These are phyloP conservation scores for Phaethon lepturus DNA, from an alignment of 2,113 vertebrate species.

Conservation along the genomic window DNA sequence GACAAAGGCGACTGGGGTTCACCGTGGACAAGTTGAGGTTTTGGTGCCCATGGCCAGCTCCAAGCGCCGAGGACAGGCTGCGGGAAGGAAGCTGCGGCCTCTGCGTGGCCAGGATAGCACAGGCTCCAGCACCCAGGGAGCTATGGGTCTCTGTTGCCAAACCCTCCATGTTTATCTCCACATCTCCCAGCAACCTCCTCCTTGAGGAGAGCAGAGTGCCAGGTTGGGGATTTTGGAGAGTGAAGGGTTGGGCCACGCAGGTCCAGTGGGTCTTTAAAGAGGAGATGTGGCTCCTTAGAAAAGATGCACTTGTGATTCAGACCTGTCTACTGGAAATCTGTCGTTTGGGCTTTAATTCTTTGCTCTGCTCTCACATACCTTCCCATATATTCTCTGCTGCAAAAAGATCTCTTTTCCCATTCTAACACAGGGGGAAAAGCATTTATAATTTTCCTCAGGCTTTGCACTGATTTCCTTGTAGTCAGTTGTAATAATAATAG, in stretches of 20 bases:
- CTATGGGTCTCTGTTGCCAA: not conserved
- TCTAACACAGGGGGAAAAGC: not conserved
- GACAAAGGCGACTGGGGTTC: not conserved
- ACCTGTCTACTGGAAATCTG: not conserved
- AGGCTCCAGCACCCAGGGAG: not conserved
- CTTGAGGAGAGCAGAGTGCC: not conserved
- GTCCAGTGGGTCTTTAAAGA: not conserved
- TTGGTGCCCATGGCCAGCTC: not conserved
- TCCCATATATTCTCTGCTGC: not conserved
- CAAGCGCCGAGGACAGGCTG: not conserved
- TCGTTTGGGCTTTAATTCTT: not conserved
- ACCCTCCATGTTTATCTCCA: not conserved
- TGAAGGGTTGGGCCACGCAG: not conserved
- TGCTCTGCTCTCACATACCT: not conserved
- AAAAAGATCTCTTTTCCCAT: not conserved
- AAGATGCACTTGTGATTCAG: not conserved
- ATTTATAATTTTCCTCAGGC: not conserved
- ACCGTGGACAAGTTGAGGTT: not conserved
- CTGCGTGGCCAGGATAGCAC: not conserved
- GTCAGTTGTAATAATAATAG: not conserved
- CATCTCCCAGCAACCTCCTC: not conserved
- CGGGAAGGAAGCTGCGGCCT: not conserved
- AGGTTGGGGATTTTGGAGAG: not conserved
- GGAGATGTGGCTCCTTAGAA: not conserved
- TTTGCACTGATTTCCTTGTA: not conserved